Evolutionary conservation across 2,888 invertebrate genomes (phyloP), one percentile per base, ranked within the genome.

Genomic region (Andrena dorsata): DNA sequence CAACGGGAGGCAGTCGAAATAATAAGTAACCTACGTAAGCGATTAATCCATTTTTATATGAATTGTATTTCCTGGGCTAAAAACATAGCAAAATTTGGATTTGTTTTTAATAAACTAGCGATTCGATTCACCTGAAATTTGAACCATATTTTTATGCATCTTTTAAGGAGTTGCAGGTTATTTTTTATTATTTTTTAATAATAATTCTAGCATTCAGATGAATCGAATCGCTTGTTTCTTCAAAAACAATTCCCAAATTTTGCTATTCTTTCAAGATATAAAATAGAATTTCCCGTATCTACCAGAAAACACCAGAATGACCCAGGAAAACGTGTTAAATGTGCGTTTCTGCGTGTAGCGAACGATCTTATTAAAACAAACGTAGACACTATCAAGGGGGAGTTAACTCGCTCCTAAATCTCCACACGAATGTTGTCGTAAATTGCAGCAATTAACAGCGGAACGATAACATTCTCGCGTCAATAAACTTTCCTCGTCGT

Each of bases 381-480:
- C 16, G 32, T 23, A 58, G 49, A 58, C 49, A 58, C 26, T 26
- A 70, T 70, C 58, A 58, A 41, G 60, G 41, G 60, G 60, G 60
- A 75, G 51, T 65, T 35, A 41, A 58, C 53, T 28, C 70, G 60
- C 73, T 41, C 30, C 23, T 41, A 32, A 63, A 68, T 73, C 41
- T 41, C 20, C 13, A 20, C 13, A 30, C 51, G n/a, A 16, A 58
- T 41, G 41, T 56, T 35, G 66, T 68, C 72, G 58, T 68, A 78
- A 78, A 73, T 60, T n/a, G 47, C n/a, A 47, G 16, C 61, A 51
- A 75, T 79, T 79, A 79, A 56, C 23, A 56, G n/a, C 49, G n/a
- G 20, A 47, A 28, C 26, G 16, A 16, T 7, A n/a, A 35, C 47
- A 7, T 71, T 47, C 35, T 53, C 26, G 41, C 51, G 56, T 60